Evolutionary conservation across 2,888 invertebrate species (phyloP), one percentile per base, ranked within the genome.

Genomic region (Dicycla oo): DNA sequence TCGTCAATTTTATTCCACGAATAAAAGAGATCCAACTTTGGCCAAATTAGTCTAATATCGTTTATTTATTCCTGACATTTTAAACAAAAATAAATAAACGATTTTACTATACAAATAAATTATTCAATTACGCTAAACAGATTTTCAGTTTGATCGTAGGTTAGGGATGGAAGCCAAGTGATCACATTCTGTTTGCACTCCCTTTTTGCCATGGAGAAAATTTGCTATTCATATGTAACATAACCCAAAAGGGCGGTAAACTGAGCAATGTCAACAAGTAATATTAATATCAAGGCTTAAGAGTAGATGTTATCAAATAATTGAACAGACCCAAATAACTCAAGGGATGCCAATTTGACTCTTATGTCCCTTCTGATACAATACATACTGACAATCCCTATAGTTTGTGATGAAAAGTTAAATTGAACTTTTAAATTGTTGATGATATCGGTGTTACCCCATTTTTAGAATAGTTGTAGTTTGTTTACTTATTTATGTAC

Each of bases 241-340:
- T 7, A 20, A 47, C 20, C 47, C n/a, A 1, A 10, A n/a, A 49
- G 20, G 10, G 20, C 47, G 1, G 49, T n/a, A 49, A 49, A 49
- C 10, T n/a, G 49, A n/a, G 49, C n/a, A n/a, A 49, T 47, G n/a
- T n/a, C n/a, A n/a, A 11, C 49, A 49, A n/a, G n/a, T 11, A 11
- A n/a, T n/a, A 30, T 38, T 56, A 8, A 38, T 51, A 18, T 23
- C 38, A 47, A 13, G 10, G 26, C 0, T 71, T 43, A 18, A 3
- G 20, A 66, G 8, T 18, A 6, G 34, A 45, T 20, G 30, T 30
- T 74, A 63, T 64, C 64, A 56, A 18, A 74, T 63, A 75, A 63
- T 56, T 34, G 63, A 54, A 47, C 30, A 47, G 8, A 54, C 45
- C 13, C 38, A 3, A 53, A 62, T 73, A n/a, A 34, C 26, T 73